Conservation (phyloP, 1,140 invertebrate species). For the Sycobia sp. region DNA sequence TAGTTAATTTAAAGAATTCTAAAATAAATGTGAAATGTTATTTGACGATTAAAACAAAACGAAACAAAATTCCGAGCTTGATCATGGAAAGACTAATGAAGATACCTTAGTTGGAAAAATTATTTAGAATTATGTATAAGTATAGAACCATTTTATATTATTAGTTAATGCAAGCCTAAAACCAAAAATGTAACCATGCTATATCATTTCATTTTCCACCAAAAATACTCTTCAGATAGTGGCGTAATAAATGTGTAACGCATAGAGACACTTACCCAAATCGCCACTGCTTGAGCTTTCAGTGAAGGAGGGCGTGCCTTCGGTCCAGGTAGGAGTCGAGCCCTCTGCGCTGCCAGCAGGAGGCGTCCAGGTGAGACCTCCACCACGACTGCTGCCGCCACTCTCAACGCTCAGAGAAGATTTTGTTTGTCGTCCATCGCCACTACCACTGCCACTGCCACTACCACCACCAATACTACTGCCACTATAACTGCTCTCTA, state of each 20-base stretch:
- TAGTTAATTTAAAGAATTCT: too few relatives aligned
- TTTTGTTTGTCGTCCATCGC: constrained; percentile 66
- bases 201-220: too few relatives aligned
- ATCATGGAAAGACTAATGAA: too few relatives aligned
- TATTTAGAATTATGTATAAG: too few relatives aligned
- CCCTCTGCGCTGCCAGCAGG: constrained; percentile 84
- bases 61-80: too few relatives aligned
- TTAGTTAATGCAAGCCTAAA: too few relatives aligned
- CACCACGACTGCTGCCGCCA: constrained; percentile 63
- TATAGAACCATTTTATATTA: too few relatives aligned
- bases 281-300: constrained; percentile 93
- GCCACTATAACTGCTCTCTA: constrained; percentile 59
- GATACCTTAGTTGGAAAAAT: too few relatives aligned
- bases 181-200: too few relatives aligned
- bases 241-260: constrained; percentile 52
- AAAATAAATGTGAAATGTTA: too few relatives aligned
- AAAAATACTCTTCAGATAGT: too few relatives aligned
- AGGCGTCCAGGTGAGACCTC: constrained; percentile 78
- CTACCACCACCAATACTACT: constrained; percentile 59
- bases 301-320: constrained; percentile 96
- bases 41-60: too few relatives aligned
- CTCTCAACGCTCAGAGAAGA: constrained; percentile 75
- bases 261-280: constrained; percentile 70
- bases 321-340: constrained; percentile 96
- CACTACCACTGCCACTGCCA: constrained; percentile 58